Evolutionary conservation across 2,888 invertebrate genomes (phyloP), one percentile per base, ranked within the genome.

Genomic region (Cephus pulcher): DNA sequence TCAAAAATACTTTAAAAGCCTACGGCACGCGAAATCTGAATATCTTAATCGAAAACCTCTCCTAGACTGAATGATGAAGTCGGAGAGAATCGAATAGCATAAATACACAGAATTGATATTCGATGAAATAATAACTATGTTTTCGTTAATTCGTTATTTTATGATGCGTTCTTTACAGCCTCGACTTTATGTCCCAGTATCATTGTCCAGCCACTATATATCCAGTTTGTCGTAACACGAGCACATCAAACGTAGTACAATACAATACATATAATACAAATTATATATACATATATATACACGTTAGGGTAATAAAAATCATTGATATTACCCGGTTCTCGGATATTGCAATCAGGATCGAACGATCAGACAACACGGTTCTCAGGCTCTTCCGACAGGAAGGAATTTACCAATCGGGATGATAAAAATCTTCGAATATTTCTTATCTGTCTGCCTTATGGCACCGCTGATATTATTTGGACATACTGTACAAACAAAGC

Each of bases 111-210:
- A 23, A 56, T 56, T 56, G 56, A 56, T 56, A 56, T 56, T 56
- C 56, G 56, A 56, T 56, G 23, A 9, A 23, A 71, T 71, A 32
- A 71, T 32, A 15, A 71, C 32, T 71, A 11, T 32, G 71, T 71
- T 33, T 32, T 12, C 32, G 32, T 23, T 71, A 71, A 71, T 71
- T 71, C 71, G 15, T 32, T 33, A 71, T 12, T 71, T 71, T 71
- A 71, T 71, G 12, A 30, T 33, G 71, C 71, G 32, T 71, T 71
- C 71, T 32, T 71, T 71, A 71, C 71, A 71, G 34, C 71, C 71
- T 6, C 56, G 9, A 56, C 56, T 56, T 56, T 56, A 56, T 56
- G 56, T 56, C 23, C 23, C 56, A 23, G 56, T 56, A 56, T 56
- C 56, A 56, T 56, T 23, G 9, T 6, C 23, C 23, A 56, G 9